These are phyloP conservation scores for Polylopha cassiicola DNA, from an alignment of 2,888 invertebrate genomes.

Conservation along the genomic window DNA sequence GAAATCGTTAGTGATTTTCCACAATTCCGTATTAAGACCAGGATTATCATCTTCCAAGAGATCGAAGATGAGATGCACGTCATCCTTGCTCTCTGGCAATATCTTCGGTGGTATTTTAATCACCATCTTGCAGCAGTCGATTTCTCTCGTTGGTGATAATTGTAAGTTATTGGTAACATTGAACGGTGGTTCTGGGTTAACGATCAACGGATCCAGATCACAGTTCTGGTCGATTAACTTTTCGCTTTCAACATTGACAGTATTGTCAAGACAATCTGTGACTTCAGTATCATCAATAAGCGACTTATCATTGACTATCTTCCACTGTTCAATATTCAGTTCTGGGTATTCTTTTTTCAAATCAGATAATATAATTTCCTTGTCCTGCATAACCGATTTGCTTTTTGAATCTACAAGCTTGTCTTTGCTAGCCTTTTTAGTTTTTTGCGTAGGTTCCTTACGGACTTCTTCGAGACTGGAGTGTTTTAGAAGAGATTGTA, in stretches of 20 bases:
- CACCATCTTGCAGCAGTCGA: conserved; percentile 43
- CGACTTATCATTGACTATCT: conserved; percentile 1
- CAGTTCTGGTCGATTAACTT: conserved; percentile 23
- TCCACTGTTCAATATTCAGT: conserved; percentile 22
- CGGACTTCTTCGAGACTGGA: conserved; percentile 43
- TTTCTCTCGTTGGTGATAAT: conserved; percentile 20
- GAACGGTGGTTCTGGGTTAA: conserved; percentile 29
- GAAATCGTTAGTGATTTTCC: conserved; percentile 46
- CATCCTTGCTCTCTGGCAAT: conserved; percentile 54
- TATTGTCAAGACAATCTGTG: conserved; percentile 11
- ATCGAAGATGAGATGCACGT: conserved; percentile 57
- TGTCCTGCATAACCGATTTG: conserved; percentile 11
- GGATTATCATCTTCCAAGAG: conserved; percentile 63
- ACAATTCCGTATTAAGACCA: conserved; percentile 56
- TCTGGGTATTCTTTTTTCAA: conserved; percentile 22
- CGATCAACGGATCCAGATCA: conserved; percentile 31
- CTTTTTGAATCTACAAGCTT: conserved; percentile 5
- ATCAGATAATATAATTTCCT: too few species aligned
- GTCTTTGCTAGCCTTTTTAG: conserved; percentile 13
- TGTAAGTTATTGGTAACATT: conserved; percentile 17
- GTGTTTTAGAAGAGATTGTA: conserved; percentile 52
- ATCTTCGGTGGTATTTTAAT: conserved; percentile 52
- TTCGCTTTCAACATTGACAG: conserved; percentile 12
- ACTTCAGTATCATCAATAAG: background rate
- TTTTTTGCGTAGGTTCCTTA: conserved; percentile 30